Base-by-base conservation (phyloP, 2,113 vertebrate species). In the Cathartes aura region DNA sequence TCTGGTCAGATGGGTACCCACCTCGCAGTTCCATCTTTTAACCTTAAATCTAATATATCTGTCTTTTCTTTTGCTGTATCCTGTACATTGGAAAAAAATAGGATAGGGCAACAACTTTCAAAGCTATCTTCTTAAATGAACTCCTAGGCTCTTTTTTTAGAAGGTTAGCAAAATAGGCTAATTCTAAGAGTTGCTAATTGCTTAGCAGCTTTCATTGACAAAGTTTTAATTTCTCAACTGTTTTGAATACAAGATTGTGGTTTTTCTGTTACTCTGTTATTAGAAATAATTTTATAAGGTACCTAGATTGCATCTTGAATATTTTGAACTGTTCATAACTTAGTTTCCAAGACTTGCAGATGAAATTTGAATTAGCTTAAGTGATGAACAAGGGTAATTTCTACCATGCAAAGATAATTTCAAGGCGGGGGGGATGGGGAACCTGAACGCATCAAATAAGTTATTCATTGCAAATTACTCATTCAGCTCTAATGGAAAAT, bases 401-500 rank as follows among this genome's bases (percentile, higher is more conserved):
- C 32, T 58, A n/a, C 45, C 26, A 19, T 23, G 15, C 64, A 73
- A 89, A 43, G 50, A 67, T 58, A 42, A 84, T 64, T 80, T 75
- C 6, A 29, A 32, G 11, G 21, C 2, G 3, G 12, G 8, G 4
- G 11, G 8, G 58, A 9, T 5, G 2, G 1, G 8, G 8, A 18
- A 22, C 23, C n/a, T 43, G 29, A 87, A 48, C 12, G 21, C 23
- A 67, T 92, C 52, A 36, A 75, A 48, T 70, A 76, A 84, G 30
- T 50, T 89, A 82, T 81, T 93, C 22, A 71, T 78, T 91, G 48
- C 75, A 84, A 92, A 89, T 93, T 82, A 73, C 32, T 90, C 42
- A 60, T 43, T 94, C 58, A 36, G 73, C 74, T 64, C 63, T 91
- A 74, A 89, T 82, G 17, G 72, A 42, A 92, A 83, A 79, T 8